Base-by-base conservation (phyloP, 2,797 vertebrate species). In the Columba guinea region DNA sequence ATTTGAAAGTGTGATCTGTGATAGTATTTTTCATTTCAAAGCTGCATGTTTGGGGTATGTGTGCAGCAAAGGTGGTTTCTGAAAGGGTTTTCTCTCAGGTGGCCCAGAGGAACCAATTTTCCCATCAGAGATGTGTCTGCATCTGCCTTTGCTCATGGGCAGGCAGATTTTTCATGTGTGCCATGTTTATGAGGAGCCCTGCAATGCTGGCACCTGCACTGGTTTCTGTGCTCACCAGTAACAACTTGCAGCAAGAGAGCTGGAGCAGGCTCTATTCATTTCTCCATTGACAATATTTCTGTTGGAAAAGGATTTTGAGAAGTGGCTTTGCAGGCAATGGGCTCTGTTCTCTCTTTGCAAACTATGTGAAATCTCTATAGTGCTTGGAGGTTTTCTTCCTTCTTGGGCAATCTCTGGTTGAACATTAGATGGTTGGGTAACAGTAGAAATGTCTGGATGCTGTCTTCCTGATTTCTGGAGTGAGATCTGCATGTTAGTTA, bases 41-140 rank as follows among this genome's bases (percentile, higher is more conserved):
- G 2, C 3, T 2, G 4, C 3, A 1, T 21, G 5, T 30, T 82
- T 37, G 16, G 4, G 37, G 11, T 7, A 4, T 8, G 3, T 23
- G 24, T 37, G 46, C n/a, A 78, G 18, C 3, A 39, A 73, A 48
- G 22, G 8, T 15, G 7, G 4, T 5, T 86, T 64, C 39, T 52
- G 27, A 44, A n/a, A 21, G 34, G 3, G 2, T 55, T 19, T 11
- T 46, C n/a, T 65, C 23, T 34, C 18, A 18, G 30, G 6, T 27
- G 39, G 39, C 35, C 89, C 30, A 59, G 64, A 34, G 49, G 58
- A 62, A 26, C 2, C 10, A 34, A 17, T 5, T 62, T 7, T 70
- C 9, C 7, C 8, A 9, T 53, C 65, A 59, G 77, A 58, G 35
- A 20, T 51, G n/a, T 49, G 26, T 24, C 68, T 91, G 46, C 5